Percentiles rank a stretch among this genome's conserved stretches.
Conservation (phyloP, 2,113 vertebrate genomes). For the Phodopus roborovskii region DNA sequence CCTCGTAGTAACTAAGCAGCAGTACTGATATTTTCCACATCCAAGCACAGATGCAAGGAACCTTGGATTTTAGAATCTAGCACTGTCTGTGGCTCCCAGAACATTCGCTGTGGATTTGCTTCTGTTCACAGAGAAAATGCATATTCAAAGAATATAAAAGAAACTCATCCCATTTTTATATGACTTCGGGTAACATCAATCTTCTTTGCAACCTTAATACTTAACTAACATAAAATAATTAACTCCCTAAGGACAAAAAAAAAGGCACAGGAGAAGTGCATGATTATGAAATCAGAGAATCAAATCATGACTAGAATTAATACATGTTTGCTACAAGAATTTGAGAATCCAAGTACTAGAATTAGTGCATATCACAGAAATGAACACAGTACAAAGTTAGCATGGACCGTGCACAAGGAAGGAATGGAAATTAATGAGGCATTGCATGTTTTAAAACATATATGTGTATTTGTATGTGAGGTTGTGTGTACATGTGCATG, state of each 20-base stretch:
- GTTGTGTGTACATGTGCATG: not conserved
- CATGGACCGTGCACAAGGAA: not conserved
- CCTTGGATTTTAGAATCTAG: not conserved
- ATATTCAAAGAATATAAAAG: not conserved
- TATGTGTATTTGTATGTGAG: not conserved
- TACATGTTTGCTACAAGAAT: not conserved
- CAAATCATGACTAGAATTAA: constrained; percentile 14
- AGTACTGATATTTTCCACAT: not conserved
- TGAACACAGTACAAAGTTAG: not conserved
- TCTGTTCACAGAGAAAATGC: not conserved
- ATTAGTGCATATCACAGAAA: not conserved
- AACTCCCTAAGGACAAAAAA: not conserved
- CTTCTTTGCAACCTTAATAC: constrained; percentile 4
- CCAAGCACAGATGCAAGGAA: not conserved
- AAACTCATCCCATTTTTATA: not conserved
- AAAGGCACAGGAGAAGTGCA: not conserved
- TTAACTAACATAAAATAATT: constrained; percentile 37
- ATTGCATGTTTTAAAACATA: not conserved
- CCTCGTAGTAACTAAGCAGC: not conserved
- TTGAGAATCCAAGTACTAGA: not conserved
- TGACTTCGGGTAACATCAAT: not conserved
- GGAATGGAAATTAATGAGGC: not conserved
- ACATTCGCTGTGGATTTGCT: not conserved
- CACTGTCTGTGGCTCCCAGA: not conserved
- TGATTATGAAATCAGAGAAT: not conserved